Percentiles rank a stretch among this genome's conserved stretches.
Conservation (phyloP, 1,140 invertebrate species). For the Drosophila quadrilineata region DNA sequence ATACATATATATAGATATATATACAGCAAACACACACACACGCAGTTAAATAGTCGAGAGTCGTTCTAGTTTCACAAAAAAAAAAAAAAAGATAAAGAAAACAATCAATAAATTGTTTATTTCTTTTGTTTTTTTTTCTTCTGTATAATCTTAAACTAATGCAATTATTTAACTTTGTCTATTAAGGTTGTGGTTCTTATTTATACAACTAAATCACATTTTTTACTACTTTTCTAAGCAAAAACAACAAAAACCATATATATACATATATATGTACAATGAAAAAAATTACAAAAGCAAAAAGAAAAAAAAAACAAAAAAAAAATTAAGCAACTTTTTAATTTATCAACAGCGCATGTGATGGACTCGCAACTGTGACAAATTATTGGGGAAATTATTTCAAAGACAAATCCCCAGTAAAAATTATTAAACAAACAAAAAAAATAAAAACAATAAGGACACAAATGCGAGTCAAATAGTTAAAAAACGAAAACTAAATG, state of each 20-base stretch:
- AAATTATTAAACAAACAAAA: too few relatives aligned
- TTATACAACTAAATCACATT: slow-evolving; percentile 63
- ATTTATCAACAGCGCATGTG: slow-evolving; percentile 79
- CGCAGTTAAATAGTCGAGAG: too few relatives aligned
- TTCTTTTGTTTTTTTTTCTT: slow-evolving; percentile 21
- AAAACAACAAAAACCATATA: slow-evolving; percentile 30
- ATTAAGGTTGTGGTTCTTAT: slow-evolving; percentile 78
- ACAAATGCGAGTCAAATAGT: slow-evolving; percentile 62
- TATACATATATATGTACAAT: too few relatives aligned
- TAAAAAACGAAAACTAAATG: slow-evolving; percentile 34
- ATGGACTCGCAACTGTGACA: slow-evolving; percentile 53
- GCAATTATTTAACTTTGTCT: slow-evolving; percentile 67
- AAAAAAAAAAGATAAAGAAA: neutral
- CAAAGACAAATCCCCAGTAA: slow-evolving; percentile 43
- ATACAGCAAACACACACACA: too few relatives aligned
- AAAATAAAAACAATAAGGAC: too few relatives aligned
- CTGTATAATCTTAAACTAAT: slow-evolving; percentile 36
- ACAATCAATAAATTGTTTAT: slow-evolving; percentile 21
- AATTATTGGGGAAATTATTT: slow-evolving; percentile 2
- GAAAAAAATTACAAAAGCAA: slow-evolving; percentile 10
- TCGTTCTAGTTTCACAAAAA: too few relatives aligned
- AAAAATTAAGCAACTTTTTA: slow-evolving; percentile 50
- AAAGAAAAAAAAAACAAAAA: slow-evolving; percentile 12
- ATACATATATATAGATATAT: too few relatives aligned
- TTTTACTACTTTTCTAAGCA: slow-evolving; percentile 66